phyloP scores from a whole-genome alignment of 2,797 vertebrate genomes.

The Natrix natrix region DNA sequence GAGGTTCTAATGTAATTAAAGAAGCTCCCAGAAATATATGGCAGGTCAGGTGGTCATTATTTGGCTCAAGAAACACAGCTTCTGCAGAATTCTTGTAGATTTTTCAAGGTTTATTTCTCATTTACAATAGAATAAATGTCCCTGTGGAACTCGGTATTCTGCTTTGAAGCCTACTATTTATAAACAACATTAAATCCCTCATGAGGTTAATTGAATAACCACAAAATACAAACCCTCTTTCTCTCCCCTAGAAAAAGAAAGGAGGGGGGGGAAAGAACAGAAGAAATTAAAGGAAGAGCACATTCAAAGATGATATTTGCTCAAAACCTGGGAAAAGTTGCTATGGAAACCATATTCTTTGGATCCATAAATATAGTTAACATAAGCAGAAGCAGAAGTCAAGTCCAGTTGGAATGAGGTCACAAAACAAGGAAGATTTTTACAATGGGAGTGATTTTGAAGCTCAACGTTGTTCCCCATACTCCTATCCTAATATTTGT shows the following conservation, averaged over 20 bases:
- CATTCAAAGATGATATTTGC: constrained; percentile 66
- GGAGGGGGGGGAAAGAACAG: background rate
- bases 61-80: background rate
- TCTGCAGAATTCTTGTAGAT: constrained; percentile 7
- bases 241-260: background rate
- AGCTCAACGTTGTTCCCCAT: background rate
- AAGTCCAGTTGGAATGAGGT: constrained; percentile 51
- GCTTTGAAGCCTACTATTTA: constrained; percentile 62
- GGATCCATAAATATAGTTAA: constrained; percentile 60
- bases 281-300: constrained; percentile 43
- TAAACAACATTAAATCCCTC: constrained; percentile 58
- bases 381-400: constrained; percentile 55
- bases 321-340: constrained; percentile 60
- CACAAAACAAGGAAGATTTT: constrained; percentile 49
- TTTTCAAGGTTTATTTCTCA: constrained; percentile 1
- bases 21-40: background rate
- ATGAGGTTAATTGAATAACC: constrained; percentile 63
- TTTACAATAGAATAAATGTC: constrained; percentile 12
- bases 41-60: background rate
- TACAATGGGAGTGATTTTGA: constrained; percentile 3
- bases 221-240: constrained; percentile 47
- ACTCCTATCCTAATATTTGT: background rate
- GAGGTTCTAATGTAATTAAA: background rate
- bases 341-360: constrained; percentile 65
- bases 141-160: constrained; percentile 50